These are phyloP conservation scores for Xiphophorus maculatus DNA, from an alignment of 2,113 vertebrate species.

Conservation along the genomic window DNA sequence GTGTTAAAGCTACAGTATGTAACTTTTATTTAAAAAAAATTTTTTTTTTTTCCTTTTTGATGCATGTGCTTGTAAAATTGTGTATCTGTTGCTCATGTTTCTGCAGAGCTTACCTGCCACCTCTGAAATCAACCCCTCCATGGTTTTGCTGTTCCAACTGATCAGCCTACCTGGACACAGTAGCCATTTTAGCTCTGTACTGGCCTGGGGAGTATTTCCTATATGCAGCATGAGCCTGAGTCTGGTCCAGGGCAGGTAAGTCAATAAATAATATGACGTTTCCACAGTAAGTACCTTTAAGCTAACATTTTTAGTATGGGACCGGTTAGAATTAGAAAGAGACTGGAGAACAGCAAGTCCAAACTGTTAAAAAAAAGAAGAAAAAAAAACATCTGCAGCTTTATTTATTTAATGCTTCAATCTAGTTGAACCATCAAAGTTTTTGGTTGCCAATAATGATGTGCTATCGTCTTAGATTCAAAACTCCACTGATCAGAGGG, in stretches of 20 bases:
- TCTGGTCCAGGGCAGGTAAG: conserved; percentile 82
- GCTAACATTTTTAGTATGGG: not conserved
- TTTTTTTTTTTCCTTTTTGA: not conserved
- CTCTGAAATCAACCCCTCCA: conserved; percentile 80
- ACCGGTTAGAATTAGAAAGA: not conserved
- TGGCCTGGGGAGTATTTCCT: conserved; percentile 91
- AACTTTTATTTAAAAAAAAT: too few relatives aligned
- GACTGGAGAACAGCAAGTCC: not conserved
- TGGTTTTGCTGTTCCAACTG: conserved; percentile 87
- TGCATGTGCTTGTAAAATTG: not conserved
- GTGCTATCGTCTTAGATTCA: conserved; percentile 77
- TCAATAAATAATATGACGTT: conserved; percentile 1
- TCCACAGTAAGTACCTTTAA: not conserved
- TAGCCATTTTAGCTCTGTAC: conserved; percentile 62
- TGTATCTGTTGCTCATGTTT: conserved; percentile 13
- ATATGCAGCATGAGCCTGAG: conserved; percentile 80
- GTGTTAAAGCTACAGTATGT: not conserved
- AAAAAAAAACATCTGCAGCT: not conserved
- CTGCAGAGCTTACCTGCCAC: conserved; percentile 83
- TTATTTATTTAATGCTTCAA: not conserved
- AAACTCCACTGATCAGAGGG: conserved; percentile 87
- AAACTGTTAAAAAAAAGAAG: not conserved
- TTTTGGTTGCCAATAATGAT: not conserved
- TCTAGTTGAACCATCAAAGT: not conserved
- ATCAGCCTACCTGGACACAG: conserved; percentile 73